Conservation (phyloP, 2,888 invertebrate genomes). For the Dexiosoma caninum region DNA sequence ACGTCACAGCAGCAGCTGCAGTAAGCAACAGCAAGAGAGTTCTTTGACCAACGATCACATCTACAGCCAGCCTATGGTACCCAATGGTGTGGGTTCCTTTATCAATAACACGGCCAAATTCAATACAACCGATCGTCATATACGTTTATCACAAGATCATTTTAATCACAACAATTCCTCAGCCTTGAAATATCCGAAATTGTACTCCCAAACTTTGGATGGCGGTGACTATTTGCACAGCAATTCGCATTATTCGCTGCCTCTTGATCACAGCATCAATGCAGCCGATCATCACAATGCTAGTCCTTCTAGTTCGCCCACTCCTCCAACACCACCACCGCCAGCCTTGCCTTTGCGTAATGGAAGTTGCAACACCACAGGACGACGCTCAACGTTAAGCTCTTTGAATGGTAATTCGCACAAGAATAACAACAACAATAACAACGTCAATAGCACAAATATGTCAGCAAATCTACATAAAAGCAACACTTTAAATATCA, state of each 20-base stretch:
- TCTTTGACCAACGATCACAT: constrained; percentile 70
- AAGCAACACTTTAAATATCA: constrained; percentile 61
- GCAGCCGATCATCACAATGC: constrained; percentile 26
- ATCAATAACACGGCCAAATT: constrained; percentile 61
- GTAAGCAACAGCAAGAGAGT: constrained; percentile 69
- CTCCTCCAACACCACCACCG: constrained; percentile 74
- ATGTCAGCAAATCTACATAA: constrained; percentile 39
- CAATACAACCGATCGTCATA: constrained; percentile 70
- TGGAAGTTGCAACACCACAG: constrained; percentile 73
- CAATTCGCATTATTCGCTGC: constrained; percentile 77
- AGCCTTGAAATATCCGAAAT: constrained; percentile 62
- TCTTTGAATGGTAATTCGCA: constrained; percentile 57
- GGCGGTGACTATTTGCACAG: constrained; percentile 75
- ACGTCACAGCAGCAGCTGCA: constrained; percentile 66
- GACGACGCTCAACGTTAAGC: constrained; percentile 72
- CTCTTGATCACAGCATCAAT: constrained; percentile 72
- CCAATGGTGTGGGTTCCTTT: constrained; percentile 65
- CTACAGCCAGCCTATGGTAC: constrained; percentile 75
- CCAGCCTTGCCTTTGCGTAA: constrained; percentile 76
- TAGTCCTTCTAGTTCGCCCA: constrained; percentile 73
- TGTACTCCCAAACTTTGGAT: constrained; percentile 49
- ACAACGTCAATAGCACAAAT: constrained; percentile 41
- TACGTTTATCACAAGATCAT: constrained; percentile 75
- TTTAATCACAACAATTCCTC: constrained; percentile 73
- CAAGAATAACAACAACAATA: constrained; percentile 46